Conservation (phyloP, 2,797 vertebrate genomes). For the Rhabdomys pumilio region DNA sequence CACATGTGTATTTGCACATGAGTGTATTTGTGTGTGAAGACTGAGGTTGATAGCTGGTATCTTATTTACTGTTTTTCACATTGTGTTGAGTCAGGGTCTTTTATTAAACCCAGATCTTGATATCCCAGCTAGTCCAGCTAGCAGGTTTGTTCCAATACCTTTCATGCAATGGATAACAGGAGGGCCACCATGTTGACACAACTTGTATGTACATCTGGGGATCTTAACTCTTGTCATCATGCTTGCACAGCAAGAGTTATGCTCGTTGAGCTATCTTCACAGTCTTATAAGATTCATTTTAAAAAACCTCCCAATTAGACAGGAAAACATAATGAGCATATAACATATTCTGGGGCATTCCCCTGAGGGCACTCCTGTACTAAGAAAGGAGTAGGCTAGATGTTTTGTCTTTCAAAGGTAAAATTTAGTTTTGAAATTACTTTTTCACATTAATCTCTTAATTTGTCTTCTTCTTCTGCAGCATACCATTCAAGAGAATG, state of each 20-base stretch:
- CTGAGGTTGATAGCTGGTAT: background rate
- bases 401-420: background rate
- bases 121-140: background rate
- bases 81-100: too few relatives aligned
- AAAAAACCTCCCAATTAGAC: background rate
- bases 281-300: background rate
- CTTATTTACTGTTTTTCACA: background rate
- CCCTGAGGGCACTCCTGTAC: too few relatives aligned
- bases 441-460: background rate
- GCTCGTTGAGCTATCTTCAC: too few relatives aligned
- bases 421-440: background rate
- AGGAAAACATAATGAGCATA: background rate
- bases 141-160: background rate
- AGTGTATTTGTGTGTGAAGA: background rate
- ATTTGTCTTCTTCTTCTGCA: background rate
- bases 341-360: background rate
- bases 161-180: background rate
- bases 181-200: background rate
- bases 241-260: background rate
- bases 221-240: background rate
- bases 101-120: background rate
- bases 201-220: background rate
- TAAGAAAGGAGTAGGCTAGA: background rate
- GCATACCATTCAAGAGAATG: background rate
- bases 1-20: background rate